phyloP scores from a whole-genome alignment of 2,888 invertebrate species.

The Acrobasis suavella region DNA sequence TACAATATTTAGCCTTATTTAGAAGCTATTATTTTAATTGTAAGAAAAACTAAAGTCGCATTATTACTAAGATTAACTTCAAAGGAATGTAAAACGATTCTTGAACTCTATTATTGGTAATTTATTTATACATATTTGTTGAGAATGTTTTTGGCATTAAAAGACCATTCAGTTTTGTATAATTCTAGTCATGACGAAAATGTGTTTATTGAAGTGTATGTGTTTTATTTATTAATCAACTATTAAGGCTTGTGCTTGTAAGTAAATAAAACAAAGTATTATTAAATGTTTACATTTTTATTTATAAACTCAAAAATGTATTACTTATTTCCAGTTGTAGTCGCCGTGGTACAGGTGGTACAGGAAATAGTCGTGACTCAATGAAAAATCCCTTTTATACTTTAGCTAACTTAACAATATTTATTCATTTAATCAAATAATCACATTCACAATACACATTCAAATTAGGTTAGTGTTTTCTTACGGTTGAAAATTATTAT shows the following conservation, averaged over 20 bases:
- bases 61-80: not conserved
- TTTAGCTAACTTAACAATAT: too few relatives aligned
- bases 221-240: not conserved
- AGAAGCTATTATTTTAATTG: not conserved
- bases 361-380: too few relatives aligned
- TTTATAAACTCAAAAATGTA: not conserved
- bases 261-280: constrained; percentile 21
- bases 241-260: constrained; percentile 20
- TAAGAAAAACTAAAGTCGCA: not conserved
- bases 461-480: too few relatives aligned
- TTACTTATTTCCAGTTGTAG: constrained; percentile 2
- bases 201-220: constrained; percentile 9
- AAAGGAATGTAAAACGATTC: not conserved
- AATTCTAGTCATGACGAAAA: constrained; percentile 29
- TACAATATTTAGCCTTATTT: constrained; percentile 17
- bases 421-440: too few relatives aligned
- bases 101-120: not conserved
- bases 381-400: too few relatives aligned
- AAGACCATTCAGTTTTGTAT: constrained; percentile 9
- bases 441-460: too few relatives aligned
- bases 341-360: not conserved
- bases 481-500: too few relatives aligned
- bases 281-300: constrained; percentile 4
- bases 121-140: too few relatives aligned
- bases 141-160: constrained; percentile 5